These are phyloP conservation scores for Ormyrus rosae DNA, from an alignment of 2,888 invertebrate species.

Conservation along the genomic window DNA sequence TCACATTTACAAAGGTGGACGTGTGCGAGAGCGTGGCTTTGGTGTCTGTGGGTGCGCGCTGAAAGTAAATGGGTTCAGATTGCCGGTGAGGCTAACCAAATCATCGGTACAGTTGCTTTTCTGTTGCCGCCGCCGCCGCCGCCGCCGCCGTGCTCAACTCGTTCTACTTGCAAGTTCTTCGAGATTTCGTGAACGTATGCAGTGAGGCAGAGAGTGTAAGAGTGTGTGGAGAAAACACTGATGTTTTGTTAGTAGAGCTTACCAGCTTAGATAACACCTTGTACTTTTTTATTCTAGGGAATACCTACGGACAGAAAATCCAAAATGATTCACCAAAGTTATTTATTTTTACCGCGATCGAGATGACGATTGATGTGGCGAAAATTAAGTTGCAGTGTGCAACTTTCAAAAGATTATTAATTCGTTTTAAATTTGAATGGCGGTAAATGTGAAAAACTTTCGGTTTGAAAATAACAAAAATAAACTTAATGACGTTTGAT, in stretches of 20 bases:
- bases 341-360: no score
- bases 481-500: no score
- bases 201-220: not conserved
- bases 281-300: slow-evolving; percentile 53
- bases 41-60: not conserved
- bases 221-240: not conserved
- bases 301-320: slow-evolving; percentile 49
- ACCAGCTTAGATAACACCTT: slow-evolving; percentile 54
- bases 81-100: no score
- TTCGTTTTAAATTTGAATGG: no score
- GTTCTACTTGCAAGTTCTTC: not conserved
- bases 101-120: not conserved
- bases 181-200: not conserved
- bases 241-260: slow-evolving; percentile 27
- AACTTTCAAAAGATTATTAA: no score
- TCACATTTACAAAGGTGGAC: slow-evolving; percentile 17
- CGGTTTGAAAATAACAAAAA: no score
- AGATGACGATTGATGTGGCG: no score
- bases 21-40: not conserved
- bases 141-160: not conserved
- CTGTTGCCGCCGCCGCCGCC: not conserved
- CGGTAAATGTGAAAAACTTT: no score
- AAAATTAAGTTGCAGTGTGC: no score
- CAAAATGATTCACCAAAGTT: not conserved
- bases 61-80: not conserved